phyloP scores from a whole-genome alignment of 2,797 vertebrate genomes.

The Coranthus polyacanthus region DNA sequence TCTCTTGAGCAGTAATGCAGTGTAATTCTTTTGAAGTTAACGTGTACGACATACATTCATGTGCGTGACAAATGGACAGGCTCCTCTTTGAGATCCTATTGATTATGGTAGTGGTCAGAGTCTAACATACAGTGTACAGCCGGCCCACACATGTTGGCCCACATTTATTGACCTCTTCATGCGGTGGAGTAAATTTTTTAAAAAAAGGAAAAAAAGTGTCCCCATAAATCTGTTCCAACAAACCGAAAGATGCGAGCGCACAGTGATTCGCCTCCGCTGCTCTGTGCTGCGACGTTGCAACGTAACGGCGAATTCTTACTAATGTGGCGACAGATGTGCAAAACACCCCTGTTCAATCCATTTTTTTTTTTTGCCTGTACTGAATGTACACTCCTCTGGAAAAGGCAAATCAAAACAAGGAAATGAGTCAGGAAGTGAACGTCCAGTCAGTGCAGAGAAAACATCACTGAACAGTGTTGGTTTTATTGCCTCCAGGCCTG shows the following conservation, averaged over 20 bases:
- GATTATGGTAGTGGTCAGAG: slow-evolving; percentile 26
- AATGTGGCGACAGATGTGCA: too few species aligned
- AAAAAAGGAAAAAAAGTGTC: slow-evolving; percentile 27
- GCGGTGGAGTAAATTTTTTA: slow-evolving; percentile 34
- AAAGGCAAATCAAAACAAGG: slow-evolving; percentile 29
- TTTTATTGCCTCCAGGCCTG: slow-evolving; percentile 17
- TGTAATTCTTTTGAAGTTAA: too few species aligned
- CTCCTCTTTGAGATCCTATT: slow-evolving; percentile 29
- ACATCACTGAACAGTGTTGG: neutral
- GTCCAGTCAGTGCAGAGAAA: slow-evolving; percentile 1
- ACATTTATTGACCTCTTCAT: slow-evolving; percentile 37
- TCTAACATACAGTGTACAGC: slow-evolving; percentile 19
- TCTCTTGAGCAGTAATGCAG: too few species aligned
- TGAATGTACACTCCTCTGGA: neutral
- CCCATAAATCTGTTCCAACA: too few species aligned
- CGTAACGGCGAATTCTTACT: too few species aligned
- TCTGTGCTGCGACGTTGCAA: too few species aligned
- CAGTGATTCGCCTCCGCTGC: too few species aligned
- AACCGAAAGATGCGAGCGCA: too few species aligned
- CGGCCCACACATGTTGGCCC: slow-evolving; percentile 39
- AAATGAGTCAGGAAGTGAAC: slow-evolving; percentile 32
- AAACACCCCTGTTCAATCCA: too few species aligned
- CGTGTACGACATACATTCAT: neutral
- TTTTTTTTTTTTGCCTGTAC: neutral
- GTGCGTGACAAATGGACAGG: slow-evolving; percentile 20